Base-by-base conservation (phyloP, 2,797 vertebrate genomes). In the Alosa sapidissima region DNA sequence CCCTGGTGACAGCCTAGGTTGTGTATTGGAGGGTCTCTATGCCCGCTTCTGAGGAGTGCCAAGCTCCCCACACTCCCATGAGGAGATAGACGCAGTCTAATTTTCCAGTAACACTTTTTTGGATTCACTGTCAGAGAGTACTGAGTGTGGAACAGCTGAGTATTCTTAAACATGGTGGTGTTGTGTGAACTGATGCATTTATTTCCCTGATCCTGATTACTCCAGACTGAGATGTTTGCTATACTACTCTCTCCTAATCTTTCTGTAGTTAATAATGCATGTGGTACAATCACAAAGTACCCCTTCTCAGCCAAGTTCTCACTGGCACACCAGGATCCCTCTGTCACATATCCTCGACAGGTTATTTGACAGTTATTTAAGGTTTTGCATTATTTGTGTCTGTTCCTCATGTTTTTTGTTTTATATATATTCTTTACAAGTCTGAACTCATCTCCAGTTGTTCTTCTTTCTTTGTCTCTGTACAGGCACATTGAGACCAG, bases 401-500 rank as follows among this genome's bases (percentile, higher is more conserved):
- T 58, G 0, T 58, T 21, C 19, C 55, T 19, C 16, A 51, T 28
- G 28, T 28, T 28, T 28, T 28, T 28, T 28, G n/a, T 28, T 28
- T 28, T 28, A 28, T 28, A 28, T 1, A 28, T 28, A n/a, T 28
- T 28, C 28, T 28, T 28, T 28, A 28, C 28, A 28, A 7, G n/a
- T 28, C 28, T 28, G 6, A 65, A 9, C n/a, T 58, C 0, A 21
- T 82, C 33, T 48, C 7, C 33, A 19, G 52, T 3, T 19, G 28
- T 28, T 47, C 41, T 41, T 41, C 41, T 81, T 55, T 82, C 1
- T 28, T 0, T 58, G 41, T 51, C 36, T 81, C 81, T 84, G 81
- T 52, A 5, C 91, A 99, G 98, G 98, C 87, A 98, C 97, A 52
- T 96, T 99, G 89, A 96, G 97, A 58, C 97, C 98, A 0, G 98